Evolutionary conservation across 2,888 invertebrate species (phyloP), one percentile per base, ranked within the genome.

Genomic region (Chalcosyrphus nemorum): DNA sequence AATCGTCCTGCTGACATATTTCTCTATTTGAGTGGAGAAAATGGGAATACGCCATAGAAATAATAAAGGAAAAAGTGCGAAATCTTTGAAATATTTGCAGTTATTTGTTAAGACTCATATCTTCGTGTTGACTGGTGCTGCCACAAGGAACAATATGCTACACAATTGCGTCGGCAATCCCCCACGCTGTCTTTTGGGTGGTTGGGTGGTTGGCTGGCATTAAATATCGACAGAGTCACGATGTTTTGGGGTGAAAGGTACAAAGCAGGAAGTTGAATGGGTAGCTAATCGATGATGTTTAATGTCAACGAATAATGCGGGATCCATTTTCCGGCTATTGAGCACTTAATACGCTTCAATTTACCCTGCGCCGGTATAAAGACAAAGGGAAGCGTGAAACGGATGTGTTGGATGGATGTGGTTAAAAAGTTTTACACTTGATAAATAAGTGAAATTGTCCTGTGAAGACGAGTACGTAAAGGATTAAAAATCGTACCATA

Each of bases 51-150:
- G 68, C 80, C 45, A 57, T 29, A 63, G 47, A 29, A 75, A 68
- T 43, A 74, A 29, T 32, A 59, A 15, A 52, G 17, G 35, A 75
- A 75, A 72, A 81, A 61, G 29, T 75, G 75, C 29, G 81, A 63
- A 81, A 50, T 41, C 43, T 56, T 63, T 81, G 68, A 81, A 75
- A 81, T 81, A 81, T 70, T 81, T 70, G 50, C 29, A 63, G 75
- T 56, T 70, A 70, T 81, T 65, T 63, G 63, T 81, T 57, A 65
- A 29, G 54, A 21, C n/a, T 32, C 19, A 56, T 47, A 29, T 68
- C 41, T 61, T 29, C 3, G 17, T 70, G 68, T 54, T 35, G 29
- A 52, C 63, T 63, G 19, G 52, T 63, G 11, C 38, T 65, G 17
- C 17, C 61, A 72, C 32, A 72, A 9, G 27, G 41, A 66, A 72